Conservation (phyloP, 2,797 vertebrate genomes). For the Phoxinus dragarum region DNA sequence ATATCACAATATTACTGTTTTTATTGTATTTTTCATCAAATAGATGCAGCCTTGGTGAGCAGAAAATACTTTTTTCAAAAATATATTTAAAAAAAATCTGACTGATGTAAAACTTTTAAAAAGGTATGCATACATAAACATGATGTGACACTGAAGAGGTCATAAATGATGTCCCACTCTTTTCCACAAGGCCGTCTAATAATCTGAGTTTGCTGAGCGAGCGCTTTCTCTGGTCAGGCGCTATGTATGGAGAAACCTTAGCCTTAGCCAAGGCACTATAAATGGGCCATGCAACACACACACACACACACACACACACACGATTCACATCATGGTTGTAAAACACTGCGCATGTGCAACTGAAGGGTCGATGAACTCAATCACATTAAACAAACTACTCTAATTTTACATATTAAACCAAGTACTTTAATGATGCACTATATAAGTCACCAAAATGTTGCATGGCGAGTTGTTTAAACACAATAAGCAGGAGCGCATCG, state of each 20-base stretch:
- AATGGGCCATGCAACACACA: conserved; percentile 68
- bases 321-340: not conserved
- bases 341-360: not conserved
- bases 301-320: conserved; percentile 60
- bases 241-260: conserved; percentile 72
- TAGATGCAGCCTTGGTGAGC: too few species aligned
- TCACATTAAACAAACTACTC: not conserved
- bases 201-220: conserved; percentile 76
- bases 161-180: not conserved
- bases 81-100: too few species aligned
- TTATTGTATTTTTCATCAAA: too few species aligned
- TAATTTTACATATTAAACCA: too few species aligned
- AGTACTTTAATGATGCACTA: not conserved
- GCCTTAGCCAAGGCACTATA: conserved; percentile 74
- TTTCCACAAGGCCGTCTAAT: conserved; percentile 56
- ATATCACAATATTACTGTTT: too few species aligned
- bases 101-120: too few species aligned
- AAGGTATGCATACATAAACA: too few species aligned
- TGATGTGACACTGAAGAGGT: not conserved
- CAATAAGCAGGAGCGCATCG: not conserved
- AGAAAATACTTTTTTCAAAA: too few species aligned
- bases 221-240: conserved; percentile 69
- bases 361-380: not conserved
- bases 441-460: not conserved
- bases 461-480: not conserved